A percentile compares a stretch with the other conserved stretches of the same genome.
phyloP scores from a whole-genome alignment of 2,797 vertebrate species.

The Silurus lanzhouensis region DNA sequence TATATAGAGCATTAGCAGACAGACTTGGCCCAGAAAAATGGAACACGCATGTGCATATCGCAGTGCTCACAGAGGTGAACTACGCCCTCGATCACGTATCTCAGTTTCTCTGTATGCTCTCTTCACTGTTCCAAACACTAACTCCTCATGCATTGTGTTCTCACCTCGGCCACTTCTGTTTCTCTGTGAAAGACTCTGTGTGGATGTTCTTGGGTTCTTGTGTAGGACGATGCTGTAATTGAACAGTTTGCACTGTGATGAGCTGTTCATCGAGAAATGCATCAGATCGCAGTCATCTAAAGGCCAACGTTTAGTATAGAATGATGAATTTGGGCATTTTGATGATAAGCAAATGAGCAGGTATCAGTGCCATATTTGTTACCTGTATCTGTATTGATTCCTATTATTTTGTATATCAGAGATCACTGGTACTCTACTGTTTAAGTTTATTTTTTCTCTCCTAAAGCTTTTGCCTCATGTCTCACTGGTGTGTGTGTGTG shows the following conservation, averaged over 20 bases:
- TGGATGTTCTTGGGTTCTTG: background rate
- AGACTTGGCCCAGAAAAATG: background rate
- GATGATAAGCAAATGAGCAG: no score
- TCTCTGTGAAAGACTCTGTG: background rate
- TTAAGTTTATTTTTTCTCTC: constrained; percentile 15
- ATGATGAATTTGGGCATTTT: background rate
- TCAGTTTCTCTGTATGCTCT: background rate
- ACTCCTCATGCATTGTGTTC: background rate
- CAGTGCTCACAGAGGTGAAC: background rate
- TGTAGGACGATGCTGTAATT: background rate
- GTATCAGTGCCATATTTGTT: background rate
- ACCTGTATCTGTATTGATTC: background rate
- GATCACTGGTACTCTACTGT: background rate
- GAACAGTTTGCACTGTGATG: background rate
- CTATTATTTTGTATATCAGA: background rate
- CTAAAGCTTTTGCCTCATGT: background rate
- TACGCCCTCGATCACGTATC: background rate
- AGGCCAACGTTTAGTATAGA: background rate
- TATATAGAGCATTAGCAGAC: background rate
- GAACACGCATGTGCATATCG: background rate
- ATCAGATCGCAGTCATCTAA: background rate
- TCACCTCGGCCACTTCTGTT: background rate
- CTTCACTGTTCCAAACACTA: background rate
- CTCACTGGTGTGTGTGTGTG: constrained; percentile 13
- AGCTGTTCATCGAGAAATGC: background rate